Conservation (phyloP, 2,797 vertebrate genomes). For the Coracias cyanogaster region DNA sequence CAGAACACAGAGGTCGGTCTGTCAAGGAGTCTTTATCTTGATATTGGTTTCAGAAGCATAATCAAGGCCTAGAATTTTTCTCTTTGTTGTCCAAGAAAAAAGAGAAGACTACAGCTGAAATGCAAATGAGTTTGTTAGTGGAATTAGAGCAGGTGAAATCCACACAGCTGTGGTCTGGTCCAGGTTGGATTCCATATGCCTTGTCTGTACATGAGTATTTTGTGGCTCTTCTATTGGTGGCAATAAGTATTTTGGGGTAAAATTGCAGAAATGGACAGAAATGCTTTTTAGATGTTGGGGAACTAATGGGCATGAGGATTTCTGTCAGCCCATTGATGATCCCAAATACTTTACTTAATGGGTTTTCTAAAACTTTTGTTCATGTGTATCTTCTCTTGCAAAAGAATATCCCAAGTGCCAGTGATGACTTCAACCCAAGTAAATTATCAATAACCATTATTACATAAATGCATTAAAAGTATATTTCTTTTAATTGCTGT, state of each 20-base stretch:
- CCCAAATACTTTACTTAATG: background rate
- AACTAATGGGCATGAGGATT: background rate
- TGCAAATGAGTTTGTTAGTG: background rate
- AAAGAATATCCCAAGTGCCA: background rate
- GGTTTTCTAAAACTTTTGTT: background rate
- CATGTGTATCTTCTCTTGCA: background rate
- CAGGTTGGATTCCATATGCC: background rate
- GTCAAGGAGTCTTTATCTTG: background rate
- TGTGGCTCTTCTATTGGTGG: background rate
- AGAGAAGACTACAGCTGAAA: background rate
- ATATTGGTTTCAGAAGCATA: background rate
- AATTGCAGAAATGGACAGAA: background rate
- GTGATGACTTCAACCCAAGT: background rate
- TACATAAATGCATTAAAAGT: background rate
- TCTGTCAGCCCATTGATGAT: background rate
- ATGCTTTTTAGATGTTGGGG: background rate
- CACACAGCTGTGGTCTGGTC: background rate
- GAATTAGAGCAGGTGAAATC: background rate
- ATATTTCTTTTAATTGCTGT: background rate
- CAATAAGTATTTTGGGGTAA: background rate
- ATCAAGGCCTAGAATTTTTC: background rate
- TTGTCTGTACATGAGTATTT: background rate
- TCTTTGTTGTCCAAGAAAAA: background rate
- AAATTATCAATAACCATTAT: background rate
- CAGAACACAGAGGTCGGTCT: background rate